Percentiles rank a stretch among this genome's conserved stretches.
Evolutionary conservation across 2,888 invertebrate genomes (phyloP).

Genomic region (Drosophila pseudotakahashii): DNA sequence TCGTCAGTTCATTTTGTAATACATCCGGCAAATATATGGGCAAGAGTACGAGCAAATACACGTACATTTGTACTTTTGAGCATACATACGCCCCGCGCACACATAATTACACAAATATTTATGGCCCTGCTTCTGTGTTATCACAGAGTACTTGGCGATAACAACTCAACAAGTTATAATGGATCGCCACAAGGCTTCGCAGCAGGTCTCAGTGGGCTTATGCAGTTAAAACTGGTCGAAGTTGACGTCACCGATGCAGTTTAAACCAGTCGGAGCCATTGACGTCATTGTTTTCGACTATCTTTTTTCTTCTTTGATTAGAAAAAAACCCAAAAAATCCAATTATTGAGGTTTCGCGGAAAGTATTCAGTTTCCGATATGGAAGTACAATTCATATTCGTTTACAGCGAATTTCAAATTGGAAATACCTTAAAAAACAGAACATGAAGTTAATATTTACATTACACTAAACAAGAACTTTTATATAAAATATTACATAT

Average conservation of each 20-base stretch:
- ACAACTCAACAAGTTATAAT: conserved; percentile 35
- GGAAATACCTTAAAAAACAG: too few species aligned
- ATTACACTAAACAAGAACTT: too few species aligned
- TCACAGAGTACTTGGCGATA: conserved; percentile 30
- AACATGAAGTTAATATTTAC: too few species aligned
- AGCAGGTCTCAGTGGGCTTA: conserved; percentile 34
- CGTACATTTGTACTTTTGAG: background rate
- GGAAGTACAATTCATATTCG: background rate
- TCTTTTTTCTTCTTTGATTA: conserved; percentile 1
- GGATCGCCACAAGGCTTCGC: conserved; percentile 13
- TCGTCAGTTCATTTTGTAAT: conserved; percentile 33
- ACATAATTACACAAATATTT: conserved; percentile 34
- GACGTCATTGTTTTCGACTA: conserved; percentile 33
- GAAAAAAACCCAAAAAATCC: background rate
- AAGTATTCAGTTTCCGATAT: background rate
- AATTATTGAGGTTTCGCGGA: conserved; percentile 2
- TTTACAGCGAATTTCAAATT: background rate
- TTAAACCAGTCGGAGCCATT: conserved; percentile 21
- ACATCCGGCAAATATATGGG: conserved; percentile 28
- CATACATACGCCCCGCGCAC: background rate
- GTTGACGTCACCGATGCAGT: conserved; percentile 37
- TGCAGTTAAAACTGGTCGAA: conserved; percentile 57
- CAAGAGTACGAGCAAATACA: background rate
- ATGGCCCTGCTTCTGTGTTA: conserved; percentile 28
- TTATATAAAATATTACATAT: too few species aligned